Conservation (phyloP, 2,113 vertebrate genomes). For the Mohoua ochrocephala region DNA sequence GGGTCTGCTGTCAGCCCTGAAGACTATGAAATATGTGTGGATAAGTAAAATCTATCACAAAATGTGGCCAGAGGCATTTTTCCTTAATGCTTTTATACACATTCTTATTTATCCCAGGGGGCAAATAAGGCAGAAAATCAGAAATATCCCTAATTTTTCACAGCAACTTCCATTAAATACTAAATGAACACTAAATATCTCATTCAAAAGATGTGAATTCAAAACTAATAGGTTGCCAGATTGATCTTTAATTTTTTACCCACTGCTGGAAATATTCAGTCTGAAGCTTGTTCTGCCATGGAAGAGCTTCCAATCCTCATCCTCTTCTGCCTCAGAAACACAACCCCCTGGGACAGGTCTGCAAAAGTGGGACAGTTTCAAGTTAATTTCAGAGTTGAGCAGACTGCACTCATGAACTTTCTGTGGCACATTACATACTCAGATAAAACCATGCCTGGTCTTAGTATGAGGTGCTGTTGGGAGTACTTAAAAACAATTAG, state of each 20-base stretch:
- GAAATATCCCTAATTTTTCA: neutral
- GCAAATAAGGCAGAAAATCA: neutral
- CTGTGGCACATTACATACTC: neutral
- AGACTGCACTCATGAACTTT: neutral
- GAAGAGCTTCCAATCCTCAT: neutral
- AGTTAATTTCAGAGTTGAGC: neutral
- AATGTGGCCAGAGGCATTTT: neutral
- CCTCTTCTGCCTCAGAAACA: neutral
- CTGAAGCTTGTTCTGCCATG: neutral
- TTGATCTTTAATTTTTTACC: neutral
- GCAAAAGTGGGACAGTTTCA: neutral
- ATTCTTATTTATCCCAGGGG: neutral
- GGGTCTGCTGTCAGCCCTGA: neutral
- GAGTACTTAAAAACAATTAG: neutral
- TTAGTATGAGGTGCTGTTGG: neutral
- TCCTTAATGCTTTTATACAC: neutral
- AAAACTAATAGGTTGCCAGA: neutral
- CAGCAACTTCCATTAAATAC: neutral
- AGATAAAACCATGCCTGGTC: fast-evolving
- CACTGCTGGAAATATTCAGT: too few species aligned
- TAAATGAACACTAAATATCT: neutral
- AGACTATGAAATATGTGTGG: neutral
- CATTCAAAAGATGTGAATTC: neutral
- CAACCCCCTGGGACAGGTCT: neutral
- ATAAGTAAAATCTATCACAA: neutral